Conservation (phyloP, 2,888 invertebrate species). For the Prenolepis imparis region DNA sequence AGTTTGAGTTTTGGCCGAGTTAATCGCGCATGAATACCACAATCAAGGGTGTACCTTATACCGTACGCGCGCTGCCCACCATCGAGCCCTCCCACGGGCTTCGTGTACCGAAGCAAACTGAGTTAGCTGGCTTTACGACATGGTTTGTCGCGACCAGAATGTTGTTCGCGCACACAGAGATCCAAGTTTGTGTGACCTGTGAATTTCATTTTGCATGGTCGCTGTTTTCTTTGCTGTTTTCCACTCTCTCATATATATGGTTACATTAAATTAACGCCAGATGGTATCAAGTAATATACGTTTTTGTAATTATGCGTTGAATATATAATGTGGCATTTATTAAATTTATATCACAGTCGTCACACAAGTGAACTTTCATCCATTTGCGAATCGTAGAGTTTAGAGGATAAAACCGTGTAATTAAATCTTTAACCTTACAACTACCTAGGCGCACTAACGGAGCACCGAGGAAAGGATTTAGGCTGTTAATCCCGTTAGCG, state of each 20-base stretch:
- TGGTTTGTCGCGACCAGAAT: constrained; percentile 45
- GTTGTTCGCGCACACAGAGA: neutral
- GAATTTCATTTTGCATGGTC: constrained; percentile 25
- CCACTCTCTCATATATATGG: neutral
- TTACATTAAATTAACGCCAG: neutral
- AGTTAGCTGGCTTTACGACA: constrained; percentile 51
- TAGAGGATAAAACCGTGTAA: constrained; percentile 74
- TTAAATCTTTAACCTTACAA: constrained; percentile 74
- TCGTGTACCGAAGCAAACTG: constrained; percentile 53
- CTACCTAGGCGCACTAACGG: constrained; percentile 60
- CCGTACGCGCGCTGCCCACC: constrained; percentile 52
- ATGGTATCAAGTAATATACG: neutral
- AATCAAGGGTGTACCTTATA: constrained; percentile 78
- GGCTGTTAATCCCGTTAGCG: constrained; percentile 73
- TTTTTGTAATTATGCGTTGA: neutral
- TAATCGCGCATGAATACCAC: constrained; percentile 81
- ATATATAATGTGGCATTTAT: constrained; percentile 26
- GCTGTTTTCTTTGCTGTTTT: neutral
- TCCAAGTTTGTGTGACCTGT: constrained; percentile 31
- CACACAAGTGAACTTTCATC: constrained; percentile 66
- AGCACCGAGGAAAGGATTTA: constrained; percentile 68
- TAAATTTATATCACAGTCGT: constrained; percentile 31
- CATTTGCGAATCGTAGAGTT: constrained; percentile 69
- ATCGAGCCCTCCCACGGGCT: constrained; percentile 34
- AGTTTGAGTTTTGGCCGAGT: constrained; percentile 73